phyloP scores from a whole-genome alignment of 1,140 invertebrate genomes.

The Plodia interpunctella region DNA sequence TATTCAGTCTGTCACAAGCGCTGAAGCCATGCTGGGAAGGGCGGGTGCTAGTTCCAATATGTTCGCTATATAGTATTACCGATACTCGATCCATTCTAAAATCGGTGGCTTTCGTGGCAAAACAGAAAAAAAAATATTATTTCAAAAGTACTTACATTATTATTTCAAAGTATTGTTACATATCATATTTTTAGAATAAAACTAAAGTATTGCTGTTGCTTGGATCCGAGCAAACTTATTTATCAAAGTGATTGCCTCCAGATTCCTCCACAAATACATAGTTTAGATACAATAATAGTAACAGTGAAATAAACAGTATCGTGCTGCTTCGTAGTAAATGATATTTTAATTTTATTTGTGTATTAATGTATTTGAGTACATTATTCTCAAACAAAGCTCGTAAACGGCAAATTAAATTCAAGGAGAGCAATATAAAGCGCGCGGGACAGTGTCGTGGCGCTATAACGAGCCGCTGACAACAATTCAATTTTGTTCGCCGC shows the following conservation, averaged over 20 bases:
- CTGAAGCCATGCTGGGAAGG: slow-evolving; percentile 24
- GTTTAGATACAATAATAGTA: no score
- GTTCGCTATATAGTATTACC: slow-evolving; percentile 28
- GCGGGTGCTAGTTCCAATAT: slow-evolving; percentile 12
- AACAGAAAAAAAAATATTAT: slow-evolving; percentile 55
- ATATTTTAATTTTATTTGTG: no score
- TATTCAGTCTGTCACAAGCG: slow-evolving; percentile 14
- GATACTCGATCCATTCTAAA: slow-evolving; percentile 43
- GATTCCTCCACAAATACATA: no score
- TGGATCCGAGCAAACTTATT: neutral
- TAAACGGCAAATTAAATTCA: neutral
- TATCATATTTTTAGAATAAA: no score
- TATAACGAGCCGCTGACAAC: slow-evolving; percentile 12
- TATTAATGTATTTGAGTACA: neutral
- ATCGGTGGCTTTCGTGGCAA: slow-evolving; percentile 54
- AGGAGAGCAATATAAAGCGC: neutral
- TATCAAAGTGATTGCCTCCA: neutral
- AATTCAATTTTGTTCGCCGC: slow-evolving; percentile 16
- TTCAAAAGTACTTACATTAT: no score
- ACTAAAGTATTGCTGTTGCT: neutral
- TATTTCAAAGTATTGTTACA: no score
- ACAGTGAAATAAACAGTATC: no score
- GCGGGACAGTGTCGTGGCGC: neutral
- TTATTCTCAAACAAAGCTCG: neutral
- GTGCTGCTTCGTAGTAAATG: no score